These are phyloP conservation scores for Catocala nupta DNA, from an alignment of 2,888 invertebrate genomes.

Conservation along the genomic window DNA sequence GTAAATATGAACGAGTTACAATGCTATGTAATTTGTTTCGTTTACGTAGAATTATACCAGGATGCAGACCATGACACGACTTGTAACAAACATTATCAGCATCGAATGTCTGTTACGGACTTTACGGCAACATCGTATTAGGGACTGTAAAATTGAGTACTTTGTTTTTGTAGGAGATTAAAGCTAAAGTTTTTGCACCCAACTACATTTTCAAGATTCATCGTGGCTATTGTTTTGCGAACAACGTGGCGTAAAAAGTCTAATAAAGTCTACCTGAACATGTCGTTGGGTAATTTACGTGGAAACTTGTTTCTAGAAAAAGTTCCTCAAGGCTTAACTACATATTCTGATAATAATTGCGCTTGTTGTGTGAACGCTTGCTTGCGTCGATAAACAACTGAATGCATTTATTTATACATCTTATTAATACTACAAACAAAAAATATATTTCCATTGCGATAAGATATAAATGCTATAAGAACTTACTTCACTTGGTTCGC, in stretches of 20 bases:
- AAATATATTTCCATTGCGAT: too few relatives aligned
- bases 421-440: conserved; percentile 23
- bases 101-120: conserved; percentile 23
- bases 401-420: conserved; percentile 33
- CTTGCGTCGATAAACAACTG: conserved; percentile 16
- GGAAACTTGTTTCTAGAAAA: conserved; percentile 55
- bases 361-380: conserved; percentile 23
- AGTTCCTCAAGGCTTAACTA: conserved; percentile 46
- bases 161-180: conserved; percentile 14
- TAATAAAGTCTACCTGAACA: conserved; percentile 43
- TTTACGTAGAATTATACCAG: conserved; percentile 19
- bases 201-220: conserved; percentile 43
- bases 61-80: conserved; percentile 13
- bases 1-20: conserved; percentile 24
- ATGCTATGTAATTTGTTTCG: conserved; percentile 23
- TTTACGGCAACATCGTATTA: conserved; percentile 14
- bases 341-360: conserved; percentile 38
- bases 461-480: too few relatives aligned
- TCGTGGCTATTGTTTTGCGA: conserved; percentile 55
- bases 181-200: conserved; percentile 32
- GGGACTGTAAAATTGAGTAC: conserved; percentile 15
- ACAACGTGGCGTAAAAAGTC: conserved; percentile 53
- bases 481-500: too few relatives aligned
- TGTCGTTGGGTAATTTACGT: conserved; percentile 34
- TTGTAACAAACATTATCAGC: background rate